Evolutionary conservation across 2,888 invertebrate species (phyloP).

Genomic region (Apantesis nais): DNA sequence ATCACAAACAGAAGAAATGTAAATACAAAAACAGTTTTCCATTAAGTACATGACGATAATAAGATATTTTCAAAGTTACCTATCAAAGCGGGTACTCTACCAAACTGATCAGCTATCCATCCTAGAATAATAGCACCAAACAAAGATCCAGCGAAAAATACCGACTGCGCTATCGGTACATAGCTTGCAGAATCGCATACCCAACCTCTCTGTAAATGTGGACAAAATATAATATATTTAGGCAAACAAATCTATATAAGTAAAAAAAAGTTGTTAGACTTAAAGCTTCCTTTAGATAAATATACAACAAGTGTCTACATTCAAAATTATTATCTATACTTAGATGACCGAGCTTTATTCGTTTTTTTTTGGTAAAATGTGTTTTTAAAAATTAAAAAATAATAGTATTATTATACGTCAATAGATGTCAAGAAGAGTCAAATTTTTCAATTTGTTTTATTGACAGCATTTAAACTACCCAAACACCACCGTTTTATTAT

Average conservation of each 20-base stretch:
- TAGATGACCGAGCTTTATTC: too few relatives aligned
- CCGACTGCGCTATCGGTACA: constrained; percentile 69
- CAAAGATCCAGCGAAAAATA: constrained; percentile 76
- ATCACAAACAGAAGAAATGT: neutral
- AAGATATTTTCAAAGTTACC: constrained; percentile 52
- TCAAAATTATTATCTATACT: neutral
- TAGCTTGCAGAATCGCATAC: constrained; percentile 71
- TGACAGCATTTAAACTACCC: too few relatives aligned
- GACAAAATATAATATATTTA: neutral
- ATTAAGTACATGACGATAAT: neutral
- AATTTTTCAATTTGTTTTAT: too few relatives aligned
- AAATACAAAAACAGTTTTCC: neutral
- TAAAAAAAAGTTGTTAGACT: neutral
- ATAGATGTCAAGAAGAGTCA: too few relatives aligned
- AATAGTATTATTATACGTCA: too few relatives aligned
- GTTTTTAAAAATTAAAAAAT: too few relatives aligned
- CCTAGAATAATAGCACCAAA: constrained; percentile 74
- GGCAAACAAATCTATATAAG: neutral
- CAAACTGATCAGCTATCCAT: constrained; percentile 75
- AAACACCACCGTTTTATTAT: too few relatives aligned
- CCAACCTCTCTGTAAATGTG: constrained; percentile 70
- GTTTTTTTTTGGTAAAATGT: too few relatives aligned
- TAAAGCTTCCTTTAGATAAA: neutral
- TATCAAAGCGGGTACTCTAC: constrained; percentile 78
- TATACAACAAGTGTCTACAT: too few relatives aligned